Evolutionary conservation across 1,140 invertebrate genomes (phyloP).

Genomic region (Calliphora vicina): DNA sequence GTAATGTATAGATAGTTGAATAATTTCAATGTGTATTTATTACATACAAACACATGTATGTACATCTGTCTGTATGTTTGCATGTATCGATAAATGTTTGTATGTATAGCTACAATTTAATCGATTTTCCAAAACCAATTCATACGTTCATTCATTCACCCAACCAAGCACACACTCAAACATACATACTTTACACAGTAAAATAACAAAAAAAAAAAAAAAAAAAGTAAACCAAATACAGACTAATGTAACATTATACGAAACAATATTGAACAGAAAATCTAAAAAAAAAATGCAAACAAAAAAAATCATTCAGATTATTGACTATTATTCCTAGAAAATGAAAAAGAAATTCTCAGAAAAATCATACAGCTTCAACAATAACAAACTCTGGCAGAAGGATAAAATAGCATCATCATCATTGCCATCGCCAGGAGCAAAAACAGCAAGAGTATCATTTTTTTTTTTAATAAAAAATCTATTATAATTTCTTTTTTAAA

Average conservation of each 20-base stretch:
- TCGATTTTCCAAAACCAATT: slow-evolving; percentile 26
- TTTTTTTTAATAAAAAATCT: too few relatives aligned
- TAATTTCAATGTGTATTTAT: neutral
- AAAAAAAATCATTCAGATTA: too few relatives aligned
- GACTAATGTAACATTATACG: neutral
- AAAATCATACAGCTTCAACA: too few relatives aligned
- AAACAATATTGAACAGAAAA: neutral
- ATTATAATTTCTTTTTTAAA: too few relatives aligned
- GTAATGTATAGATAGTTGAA: neutral
- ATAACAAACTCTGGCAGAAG: too few relatives aligned
- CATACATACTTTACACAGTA: neutral
- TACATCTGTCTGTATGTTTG: neutral
- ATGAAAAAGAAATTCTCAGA: too few relatives aligned
- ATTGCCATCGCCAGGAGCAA: too few relatives aligned
- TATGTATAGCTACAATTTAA: slow-evolving; percentile 20
- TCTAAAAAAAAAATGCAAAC: neutral
- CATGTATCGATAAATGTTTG: neutral
- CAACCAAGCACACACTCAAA: neutral
- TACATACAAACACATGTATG: neutral
- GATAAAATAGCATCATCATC: neutral
- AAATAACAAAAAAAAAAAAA: neutral
- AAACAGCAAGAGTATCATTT: too few relatives aligned
- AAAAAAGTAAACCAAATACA: slow-evolving; percentile 4
- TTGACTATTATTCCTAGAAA: too few relatives aligned
- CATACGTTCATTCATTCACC: slow-evolving; percentile 10